Base-by-base conservation (phyloP, 2,888 invertebrate genomes). In the Yponomeuta malinellus region DNA sequence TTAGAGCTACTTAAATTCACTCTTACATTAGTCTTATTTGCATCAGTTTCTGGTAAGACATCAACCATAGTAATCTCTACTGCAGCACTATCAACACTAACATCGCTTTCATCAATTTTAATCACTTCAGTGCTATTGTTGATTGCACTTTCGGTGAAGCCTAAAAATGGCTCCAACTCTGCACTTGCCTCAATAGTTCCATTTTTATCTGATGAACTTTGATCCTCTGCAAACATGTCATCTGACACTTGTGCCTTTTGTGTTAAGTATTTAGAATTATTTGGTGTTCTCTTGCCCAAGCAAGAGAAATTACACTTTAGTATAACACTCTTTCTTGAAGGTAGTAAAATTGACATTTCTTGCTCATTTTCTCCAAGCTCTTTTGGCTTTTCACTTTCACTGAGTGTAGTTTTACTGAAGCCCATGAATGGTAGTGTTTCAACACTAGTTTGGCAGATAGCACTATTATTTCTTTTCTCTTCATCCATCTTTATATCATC, bases 351-450 rank as follows among this genome's bases (percentile, higher is more conserved):
- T 1, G 33, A 15, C 15, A 4, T 67, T 67, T 67, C 33, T 33
- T 71, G 63, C 37, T 72, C 67, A 69, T 33, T 69, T 48, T 52
- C 43, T 70, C 68, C 68, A 59, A 69, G 4, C 15, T 59, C 52
- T 59, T 3, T 59, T 15, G 52, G 1, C 2, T 15, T 59, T 3
- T 72, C 48, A 59, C 48, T 66, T 43, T 72, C 69, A 52, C 64
- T 10, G 69, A n/a, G 48, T 12, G 63, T 48, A 65, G 48, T 67
- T 33, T 71, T 52, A 48, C 81, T 73, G 73, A 87, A 88, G 2
- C 86, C 87, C 29, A 80, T 73, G 75, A 86, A 83, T 72, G 83
- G 83, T 74, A 84, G 81, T 48, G 72, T 66, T 73, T 85, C 83
- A 37, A 67, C 43, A 71, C 83, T 82, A 48, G 74, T 80, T 76